Conservation (phyloP, 2,113 vertebrate species). For the Columbina picui region DNA sequence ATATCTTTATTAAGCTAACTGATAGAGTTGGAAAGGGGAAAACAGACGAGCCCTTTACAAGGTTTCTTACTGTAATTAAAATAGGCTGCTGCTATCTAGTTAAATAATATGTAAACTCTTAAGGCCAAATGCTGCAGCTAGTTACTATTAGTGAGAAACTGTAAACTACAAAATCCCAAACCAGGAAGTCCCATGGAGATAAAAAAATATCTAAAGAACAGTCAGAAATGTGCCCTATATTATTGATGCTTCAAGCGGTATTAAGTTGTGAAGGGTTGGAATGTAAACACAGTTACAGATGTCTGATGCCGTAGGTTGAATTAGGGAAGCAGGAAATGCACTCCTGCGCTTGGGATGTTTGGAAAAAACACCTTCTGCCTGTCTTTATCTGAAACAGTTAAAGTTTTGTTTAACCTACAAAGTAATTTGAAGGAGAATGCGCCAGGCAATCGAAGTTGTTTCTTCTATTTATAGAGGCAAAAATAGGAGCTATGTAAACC, state of each 20-base stretch:
- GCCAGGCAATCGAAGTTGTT: background rate
- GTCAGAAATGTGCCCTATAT: slow-evolving; percentile 63
- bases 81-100: slow-evolving; percentile 42
- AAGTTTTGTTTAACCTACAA: slow-evolving; percentile 57
- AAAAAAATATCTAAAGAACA: slow-evolving; percentile 69
- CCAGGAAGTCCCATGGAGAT: slow-evolving; percentile 67
- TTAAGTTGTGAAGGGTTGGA: slow-evolving; percentile 64
- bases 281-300: slow-evolving; percentile 68
- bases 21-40: slow-evolving; percentile 58
- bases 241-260: slow-evolving; percentile 63
- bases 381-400: slow-evolving; percentile 51
- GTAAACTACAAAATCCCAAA: slow-evolving; percentile 67
- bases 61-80: slow-evolving; percentile 57
- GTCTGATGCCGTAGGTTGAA: slow-evolving; percentile 63
- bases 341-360: slow-evolving; percentile 57
- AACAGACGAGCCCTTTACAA: slow-evolving; percentile 35
- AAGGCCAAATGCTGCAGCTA: slow-evolving; percentile 63
- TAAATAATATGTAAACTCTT: slow-evolving; percentile 66
- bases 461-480: background rate
- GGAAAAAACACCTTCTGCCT: slow-evolving; percentile 61
- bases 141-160: slow-evolving; percentile 57
- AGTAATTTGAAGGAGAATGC: background rate
- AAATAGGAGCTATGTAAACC: slow-evolving; percentile 1
- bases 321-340: slow-evolving; percentile 60
- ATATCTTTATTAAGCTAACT: slow-evolving; percentile 63